Percentiles rank a stretch among this genome's conserved stretches.
These are phyloP conservation scores for Typhlichthys subterraneus DNA, from an alignment of 2,797 vertebrate genomes.

Conservation along the genomic window DNA sequence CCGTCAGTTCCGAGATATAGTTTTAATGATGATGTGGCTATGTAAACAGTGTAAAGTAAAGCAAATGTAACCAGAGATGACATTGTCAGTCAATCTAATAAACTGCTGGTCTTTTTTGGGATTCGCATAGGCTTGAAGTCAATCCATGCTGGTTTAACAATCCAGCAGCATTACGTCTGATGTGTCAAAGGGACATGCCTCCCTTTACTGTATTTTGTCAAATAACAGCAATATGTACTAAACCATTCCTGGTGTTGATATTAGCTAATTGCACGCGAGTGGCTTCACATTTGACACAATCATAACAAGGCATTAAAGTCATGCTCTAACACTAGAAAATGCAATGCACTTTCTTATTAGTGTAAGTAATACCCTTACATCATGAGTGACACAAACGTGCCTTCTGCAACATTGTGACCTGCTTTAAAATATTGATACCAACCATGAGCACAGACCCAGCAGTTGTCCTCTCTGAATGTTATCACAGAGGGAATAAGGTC, in stretches of 20 bases:
- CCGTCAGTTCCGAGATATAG: constrained; percentile 23
- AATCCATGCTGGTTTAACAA: constrained; percentile 37
- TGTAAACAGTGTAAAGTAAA: constrained; percentile 39
- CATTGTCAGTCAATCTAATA: constrained; percentile 62
- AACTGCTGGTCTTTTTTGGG: constrained; percentile 40
- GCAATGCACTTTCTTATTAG: constrained; percentile 63
- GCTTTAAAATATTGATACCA: constrained; percentile 83
- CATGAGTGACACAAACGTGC: constrained; percentile 73
- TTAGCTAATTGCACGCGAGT: constrained; percentile 48
- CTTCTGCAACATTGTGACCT: constrained; percentile 80
- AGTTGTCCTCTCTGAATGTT: constrained; percentile 89
- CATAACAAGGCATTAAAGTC: constrained; percentile 60
- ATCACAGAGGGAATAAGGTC: constrained; percentile 92
- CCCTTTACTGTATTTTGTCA: constrained; percentile 34
- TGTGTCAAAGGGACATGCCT: constrained; percentile 42
- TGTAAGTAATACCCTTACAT: constrained; percentile 79
- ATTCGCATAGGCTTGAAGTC: constrained; percentile 28
- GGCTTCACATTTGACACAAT: constrained; percentile 39
- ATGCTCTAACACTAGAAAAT: constrained; percentile 34
- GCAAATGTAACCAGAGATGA: constrained; percentile 42
- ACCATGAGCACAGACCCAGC: constrained; percentile 85
- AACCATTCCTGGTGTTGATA: constrained; percentile 21
- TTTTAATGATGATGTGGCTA: constrained; percentile 44
- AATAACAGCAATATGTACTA: neutral
- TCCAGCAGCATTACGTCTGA: constrained; percentile 46